Percentiles rank a stretch among this genome's conserved stretches.
Evolutionary conservation across 2,113 vertebrate species (phyloP).

Genomic region (Indicator maculatus): DNA sequence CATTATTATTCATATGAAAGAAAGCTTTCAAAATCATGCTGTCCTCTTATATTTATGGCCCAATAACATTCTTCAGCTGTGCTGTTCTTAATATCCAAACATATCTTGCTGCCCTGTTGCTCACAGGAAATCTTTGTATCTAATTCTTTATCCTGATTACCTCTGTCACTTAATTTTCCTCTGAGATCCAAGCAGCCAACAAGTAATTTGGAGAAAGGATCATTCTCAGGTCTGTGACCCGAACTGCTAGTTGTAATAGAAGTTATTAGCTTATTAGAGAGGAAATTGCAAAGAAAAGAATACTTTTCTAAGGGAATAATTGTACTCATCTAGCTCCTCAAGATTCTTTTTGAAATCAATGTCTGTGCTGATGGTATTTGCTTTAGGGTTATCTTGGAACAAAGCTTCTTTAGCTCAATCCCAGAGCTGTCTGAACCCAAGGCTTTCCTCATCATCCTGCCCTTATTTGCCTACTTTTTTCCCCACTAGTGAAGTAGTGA

Average conservation of each 20-base stretch:
- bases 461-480: not conserved
- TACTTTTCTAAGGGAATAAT: not conserved
- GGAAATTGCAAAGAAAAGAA: not conserved
- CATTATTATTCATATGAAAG: slow-evolving; percentile 34
- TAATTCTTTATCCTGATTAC: not conserved
- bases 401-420: not conserved
- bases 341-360: not conserved
- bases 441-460: not conserved
- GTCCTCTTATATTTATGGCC: slow-evolving; percentile 17
- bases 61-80: not conserved
- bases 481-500: rapidly evolving
- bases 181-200: not conserved
- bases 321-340: not conserved
- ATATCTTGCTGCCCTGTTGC: not conserved
- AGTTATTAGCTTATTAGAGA: not conserved
- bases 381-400: not conserved
- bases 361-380: not conserved
- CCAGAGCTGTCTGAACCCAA: not conserved
- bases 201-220: not conserved
- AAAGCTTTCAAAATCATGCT: not conserved
- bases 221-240: not conserved
- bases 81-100: not conserved
- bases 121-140: not conserved
- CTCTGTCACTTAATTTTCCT: not conserved
- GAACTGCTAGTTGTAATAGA: not conserved